Conservation (phyloP, 2,888 invertebrate genomes). For the Drosophila tripunctata region DNA sequence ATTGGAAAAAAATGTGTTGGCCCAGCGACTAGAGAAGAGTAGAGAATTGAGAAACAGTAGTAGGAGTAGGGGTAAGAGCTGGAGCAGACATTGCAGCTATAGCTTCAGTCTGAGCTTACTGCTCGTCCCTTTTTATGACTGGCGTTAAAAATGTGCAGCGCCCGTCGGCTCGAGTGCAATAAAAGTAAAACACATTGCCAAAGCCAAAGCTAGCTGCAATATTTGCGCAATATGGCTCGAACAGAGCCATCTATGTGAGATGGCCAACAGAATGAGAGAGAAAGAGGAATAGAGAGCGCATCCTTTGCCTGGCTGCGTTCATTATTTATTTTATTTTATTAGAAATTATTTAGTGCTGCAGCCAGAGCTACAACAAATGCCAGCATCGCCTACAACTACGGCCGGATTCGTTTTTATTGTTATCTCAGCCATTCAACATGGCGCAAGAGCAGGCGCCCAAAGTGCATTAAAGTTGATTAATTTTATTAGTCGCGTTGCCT, state of each 20-base stretch:
- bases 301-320: conserved; percentile 64
- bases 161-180: conserved; percentile 74
- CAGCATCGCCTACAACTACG: conserved; percentile 21
- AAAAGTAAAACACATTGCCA: conserved; percentile 79
- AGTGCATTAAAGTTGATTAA: conserved; percentile 78
- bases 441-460: conserved; percentile 27
- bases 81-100: conserved; percentile 1
- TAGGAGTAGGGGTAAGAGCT: background rate
- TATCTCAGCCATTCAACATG: conserved; percentile 71
- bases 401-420: conserved; percentile 71
- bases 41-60: background rate
- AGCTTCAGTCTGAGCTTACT: conserved; percentile 26
- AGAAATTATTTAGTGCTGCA: conserved; percentile 76
- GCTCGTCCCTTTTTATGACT: conserved; percentile 76
- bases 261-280: conserved; percentile 28
- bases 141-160: conserved; percentile 76
- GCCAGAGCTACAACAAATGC: conserved; percentile 28
- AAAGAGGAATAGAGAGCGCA: no score
- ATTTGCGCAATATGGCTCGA: conserved; percentile 59
- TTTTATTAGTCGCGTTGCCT: conserved; percentile 59
- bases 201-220: conserved; percentile 74
- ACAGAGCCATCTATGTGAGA: conserved; percentile 6
- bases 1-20: conserved; percentile 72
- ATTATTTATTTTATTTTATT: conserved; percentile 80
- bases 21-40: conserved; percentile 15